phyloP scores from a whole-genome alignment of 2,888 invertebrate species.

The Agelastica alni region DNA sequence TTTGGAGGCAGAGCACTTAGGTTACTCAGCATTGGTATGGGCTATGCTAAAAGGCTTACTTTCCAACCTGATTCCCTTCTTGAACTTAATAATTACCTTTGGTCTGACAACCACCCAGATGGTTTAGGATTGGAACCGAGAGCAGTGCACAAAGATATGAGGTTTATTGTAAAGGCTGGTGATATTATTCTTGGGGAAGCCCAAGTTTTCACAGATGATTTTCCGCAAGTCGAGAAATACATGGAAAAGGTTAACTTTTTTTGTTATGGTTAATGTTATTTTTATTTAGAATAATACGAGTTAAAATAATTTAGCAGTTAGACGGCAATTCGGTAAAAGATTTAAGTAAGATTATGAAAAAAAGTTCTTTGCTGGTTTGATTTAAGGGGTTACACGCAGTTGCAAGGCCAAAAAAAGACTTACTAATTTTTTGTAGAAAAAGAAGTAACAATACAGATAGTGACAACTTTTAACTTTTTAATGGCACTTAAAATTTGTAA shows the following conservation, averaged over 20 bases:
- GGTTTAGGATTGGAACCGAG: conserved; percentile 72
- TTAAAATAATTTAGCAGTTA: too few species aligned
- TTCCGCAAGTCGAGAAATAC: conserved; percentile 69
- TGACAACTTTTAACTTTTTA: too few species aligned
- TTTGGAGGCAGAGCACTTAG: conserved; percentile 68
- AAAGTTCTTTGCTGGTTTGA: too few species aligned
- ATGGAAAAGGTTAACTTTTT: conserved; percentile 63
- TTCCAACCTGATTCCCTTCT: conserved; percentile 69
- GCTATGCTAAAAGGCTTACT: conserved; percentile 76
- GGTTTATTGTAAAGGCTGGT: conserved; percentile 63
- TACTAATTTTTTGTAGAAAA: too few species aligned
- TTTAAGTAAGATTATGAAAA: too few species aligned
- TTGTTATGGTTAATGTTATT: too few species aligned
- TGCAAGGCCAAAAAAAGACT: too few species aligned
- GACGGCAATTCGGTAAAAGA: too few species aligned
- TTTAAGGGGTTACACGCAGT: too few species aligned
- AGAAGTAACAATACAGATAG: too few species aligned
- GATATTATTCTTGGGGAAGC: conserved; percentile 69
- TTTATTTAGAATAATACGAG: too few species aligned
- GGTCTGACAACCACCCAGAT: conserved; percentile 77
- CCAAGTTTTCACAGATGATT: conserved; percentile 68
- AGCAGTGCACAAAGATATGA: conserved; percentile 69
- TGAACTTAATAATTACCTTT: conserved; percentile 70
- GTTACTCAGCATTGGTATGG: conserved; percentile 71
- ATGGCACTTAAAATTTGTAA: too few species aligned